Conservation (phyloP, 1,140 invertebrate genomes). For the Cyphomyrmex costatus region DNA sequence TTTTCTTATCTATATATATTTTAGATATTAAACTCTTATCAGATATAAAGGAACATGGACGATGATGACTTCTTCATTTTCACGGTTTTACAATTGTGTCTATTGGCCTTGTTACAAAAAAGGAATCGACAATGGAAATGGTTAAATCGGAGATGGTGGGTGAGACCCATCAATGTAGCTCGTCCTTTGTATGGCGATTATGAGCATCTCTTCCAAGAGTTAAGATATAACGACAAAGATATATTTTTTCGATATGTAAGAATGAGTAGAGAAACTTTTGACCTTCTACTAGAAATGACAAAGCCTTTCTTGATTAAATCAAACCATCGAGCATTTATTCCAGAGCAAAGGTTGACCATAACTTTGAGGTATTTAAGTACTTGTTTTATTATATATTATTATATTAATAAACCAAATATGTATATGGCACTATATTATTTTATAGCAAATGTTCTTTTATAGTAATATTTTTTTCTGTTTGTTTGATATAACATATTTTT, state of each 20-base stretch:
- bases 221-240: not conserved
- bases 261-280: not conserved
- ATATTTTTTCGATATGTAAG: no score
- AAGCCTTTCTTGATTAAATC: not conserved
- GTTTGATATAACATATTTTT: not conserved
- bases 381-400: not conserved
- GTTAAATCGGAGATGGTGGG: conserved; percentile 5
- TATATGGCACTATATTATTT: not conserved
- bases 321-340: not conserved
- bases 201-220: not conserved
- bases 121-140: not conserved
- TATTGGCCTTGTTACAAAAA: not conserved
- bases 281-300: not conserved
- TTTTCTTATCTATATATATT: no score
- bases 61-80: no score
- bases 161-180: not conserved
- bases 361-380: not conserved
- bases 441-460: not conserved
- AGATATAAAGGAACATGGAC: no score
- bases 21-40: no score
- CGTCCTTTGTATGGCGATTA: not conserved
- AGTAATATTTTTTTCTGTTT: not conserved
- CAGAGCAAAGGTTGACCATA: conserved; percentile 4
- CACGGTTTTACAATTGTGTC: no score
- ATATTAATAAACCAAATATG: not conserved